Conservation (phyloP, 2,113 vertebrate genomes). For the Trachemys scripta region DNA sequence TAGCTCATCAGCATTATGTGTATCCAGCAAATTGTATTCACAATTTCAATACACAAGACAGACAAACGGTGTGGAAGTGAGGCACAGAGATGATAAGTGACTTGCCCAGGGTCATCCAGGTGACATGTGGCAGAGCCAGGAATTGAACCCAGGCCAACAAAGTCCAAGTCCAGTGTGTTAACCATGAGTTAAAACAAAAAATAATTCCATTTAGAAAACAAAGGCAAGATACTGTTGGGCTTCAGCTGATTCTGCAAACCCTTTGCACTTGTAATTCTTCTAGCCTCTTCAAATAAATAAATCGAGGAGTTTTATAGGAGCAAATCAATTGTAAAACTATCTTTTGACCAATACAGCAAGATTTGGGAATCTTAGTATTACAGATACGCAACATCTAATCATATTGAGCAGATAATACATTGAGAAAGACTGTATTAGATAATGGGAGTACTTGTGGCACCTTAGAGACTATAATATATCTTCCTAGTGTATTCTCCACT, state of each 20-base stretch:
- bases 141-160: neutral
- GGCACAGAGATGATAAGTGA: accelerated
- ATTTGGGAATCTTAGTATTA: constrained; percentile 6
- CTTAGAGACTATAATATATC: too few relatives aligned
- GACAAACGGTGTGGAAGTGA: neutral
- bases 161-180: constrained; percentile 17
- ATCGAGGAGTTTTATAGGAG: neutral
- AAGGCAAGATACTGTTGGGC: neutral
- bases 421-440: constrained; percentile 18
- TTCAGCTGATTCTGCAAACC: neutral
- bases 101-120: neutral
- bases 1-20: neutral
- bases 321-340: neutral
- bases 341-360: neutral
- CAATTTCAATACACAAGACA: neutral
- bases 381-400: neutral
- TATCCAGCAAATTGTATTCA: neutral
- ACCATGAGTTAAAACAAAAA: constrained; percentile 6
- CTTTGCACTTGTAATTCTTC: neutral
- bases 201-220: constrained; percentile 33
- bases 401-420: neutral
- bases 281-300: accelerated
- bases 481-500: too few relatives aligned
- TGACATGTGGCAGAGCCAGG: neutral
- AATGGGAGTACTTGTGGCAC: neutral